Conservation (phyloP, 2,888 invertebrate species). For the Stenolophus ochropezus region DNA sequence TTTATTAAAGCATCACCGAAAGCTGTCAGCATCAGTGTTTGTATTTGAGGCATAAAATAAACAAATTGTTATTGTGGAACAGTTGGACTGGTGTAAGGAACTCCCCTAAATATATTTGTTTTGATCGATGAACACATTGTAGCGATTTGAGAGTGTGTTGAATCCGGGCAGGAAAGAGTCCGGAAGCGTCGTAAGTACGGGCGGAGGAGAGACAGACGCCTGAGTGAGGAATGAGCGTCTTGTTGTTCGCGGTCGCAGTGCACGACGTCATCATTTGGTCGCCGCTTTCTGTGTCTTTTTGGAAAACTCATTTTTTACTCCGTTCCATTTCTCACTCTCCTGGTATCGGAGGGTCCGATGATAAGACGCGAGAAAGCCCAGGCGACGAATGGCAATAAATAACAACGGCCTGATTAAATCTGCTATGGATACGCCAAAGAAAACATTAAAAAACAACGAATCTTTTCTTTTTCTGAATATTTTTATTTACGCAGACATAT, state of each 20-base stretch:
- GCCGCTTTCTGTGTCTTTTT: constrained; percentile 53
- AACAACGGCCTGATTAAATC: constrained; percentile 55
- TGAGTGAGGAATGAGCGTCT: constrained; percentile 40
- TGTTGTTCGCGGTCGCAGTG: constrained; percentile 10
- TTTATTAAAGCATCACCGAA: background rate
- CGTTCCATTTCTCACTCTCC: constrained; percentile 49
- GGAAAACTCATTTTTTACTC: constrained; percentile 56
- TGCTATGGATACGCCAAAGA: constrained; percentile 53
- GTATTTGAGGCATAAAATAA: background rate
- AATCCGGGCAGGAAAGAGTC: background rate
- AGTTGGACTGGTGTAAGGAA: background rate
- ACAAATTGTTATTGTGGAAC: background rate
- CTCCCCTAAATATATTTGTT: constrained; percentile 1
- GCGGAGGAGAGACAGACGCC: background rate
- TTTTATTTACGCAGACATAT: constrained; percentile 44
- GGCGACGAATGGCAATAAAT: constrained; percentile 55
- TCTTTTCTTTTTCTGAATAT: constrained; percentile 33
- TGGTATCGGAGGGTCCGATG: constrained; percentile 45
- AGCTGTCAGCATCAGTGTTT: background rate
- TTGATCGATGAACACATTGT: constrained; percentile 6
- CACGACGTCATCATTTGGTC: constrained; percentile 53
- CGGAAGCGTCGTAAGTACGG: background rate
- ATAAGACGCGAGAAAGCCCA: constrained; percentile 46
- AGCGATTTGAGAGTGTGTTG: constrained; percentile 3
- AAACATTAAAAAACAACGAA: constrained; percentile 55